These are phyloP conservation scores for Sebastes glaucus DNA, from an alignment of 2,797 vertebrate genomes.

Conservation along the genomic window DNA sequence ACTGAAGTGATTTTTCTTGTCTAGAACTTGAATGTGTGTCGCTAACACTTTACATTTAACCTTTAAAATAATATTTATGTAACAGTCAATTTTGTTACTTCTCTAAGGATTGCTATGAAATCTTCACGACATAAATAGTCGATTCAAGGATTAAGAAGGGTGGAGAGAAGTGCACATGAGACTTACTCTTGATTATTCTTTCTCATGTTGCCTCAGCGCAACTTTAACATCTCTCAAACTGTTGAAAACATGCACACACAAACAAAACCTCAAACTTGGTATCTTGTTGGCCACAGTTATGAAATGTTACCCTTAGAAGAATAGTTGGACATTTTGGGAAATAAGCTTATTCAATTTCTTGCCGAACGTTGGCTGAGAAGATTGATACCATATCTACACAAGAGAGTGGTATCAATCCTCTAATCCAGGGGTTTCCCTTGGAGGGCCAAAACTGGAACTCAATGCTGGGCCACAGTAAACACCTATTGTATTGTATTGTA, in stretches of 20 bases:
- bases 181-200: slow-evolving; percentile 13
- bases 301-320: not conserved
- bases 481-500: too few species aligned
- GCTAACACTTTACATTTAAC: slow-evolving; percentile 45
- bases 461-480: too few species aligned
- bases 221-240: slow-evolving; percentile 15
- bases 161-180: slow-evolving; percentile 8
- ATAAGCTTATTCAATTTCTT: not conserved
- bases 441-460: too few species aligned
- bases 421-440: not conserved
- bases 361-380: not conserved
- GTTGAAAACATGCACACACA: not conserved
- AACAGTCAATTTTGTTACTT: slow-evolving; percentile 31
- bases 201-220: not conserved
- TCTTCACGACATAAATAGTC: not conserved
- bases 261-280: slow-evolving; percentile 8
- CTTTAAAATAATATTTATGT: slow-evolving; percentile 46
- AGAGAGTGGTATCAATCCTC: not conserved
- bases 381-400: not conserved
- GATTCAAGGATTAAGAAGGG: slow-evolving; percentile 15
- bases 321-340: not conserved
- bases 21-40: slow-evolving; percentile 60
- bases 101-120: slow-evolving; percentile 12
- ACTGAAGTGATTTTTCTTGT: slow-evolving; percentile 41
- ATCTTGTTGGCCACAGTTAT: not conserved